phyloP scores from a whole-genome alignment of 2,797 vertebrate species.

The Dromococcyx pavoninus region DNA sequence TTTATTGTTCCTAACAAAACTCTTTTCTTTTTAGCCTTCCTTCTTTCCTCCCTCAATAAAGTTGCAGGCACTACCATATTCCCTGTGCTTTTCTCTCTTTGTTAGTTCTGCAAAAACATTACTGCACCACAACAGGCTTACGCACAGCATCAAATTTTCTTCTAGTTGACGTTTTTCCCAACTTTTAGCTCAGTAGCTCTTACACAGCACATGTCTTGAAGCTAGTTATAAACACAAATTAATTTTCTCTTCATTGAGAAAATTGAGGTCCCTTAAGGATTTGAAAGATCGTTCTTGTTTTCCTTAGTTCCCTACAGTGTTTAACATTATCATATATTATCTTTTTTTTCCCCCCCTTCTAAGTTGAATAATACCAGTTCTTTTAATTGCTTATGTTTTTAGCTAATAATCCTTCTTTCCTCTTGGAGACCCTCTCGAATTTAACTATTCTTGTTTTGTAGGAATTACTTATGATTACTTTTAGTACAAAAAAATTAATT shows the following conservation, averaged over 20 bases:
- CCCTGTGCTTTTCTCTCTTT: not conserved
- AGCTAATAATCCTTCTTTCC: not conserved
- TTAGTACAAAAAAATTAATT: not conserved
- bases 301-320: not conserved
- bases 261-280: not conserved
- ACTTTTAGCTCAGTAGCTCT: not conserved
- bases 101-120: not conserved
- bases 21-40: not conserved
- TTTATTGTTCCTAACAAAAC: not conserved
- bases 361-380: not conserved
- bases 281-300: not conserved
- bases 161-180: not conserved
- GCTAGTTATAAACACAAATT: not conserved
- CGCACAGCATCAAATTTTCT: not conserved
- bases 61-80: not conserved
- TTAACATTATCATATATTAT: not conserved
- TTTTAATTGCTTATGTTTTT: not conserved
- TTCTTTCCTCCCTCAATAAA: not conserved
- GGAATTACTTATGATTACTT: constrained; percentile 40
- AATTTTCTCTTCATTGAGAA: not conserved
- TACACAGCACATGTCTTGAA: not conserved
- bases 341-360: not conserved
- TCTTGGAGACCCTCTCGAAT: not conserved
- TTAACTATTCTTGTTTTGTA: not conserved
- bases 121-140: not conserved